Evolutionary conservation across 2,113 vertebrate species (phyloP).

Genomic region (Cyanoramphus novaezelandiae): DNA sequence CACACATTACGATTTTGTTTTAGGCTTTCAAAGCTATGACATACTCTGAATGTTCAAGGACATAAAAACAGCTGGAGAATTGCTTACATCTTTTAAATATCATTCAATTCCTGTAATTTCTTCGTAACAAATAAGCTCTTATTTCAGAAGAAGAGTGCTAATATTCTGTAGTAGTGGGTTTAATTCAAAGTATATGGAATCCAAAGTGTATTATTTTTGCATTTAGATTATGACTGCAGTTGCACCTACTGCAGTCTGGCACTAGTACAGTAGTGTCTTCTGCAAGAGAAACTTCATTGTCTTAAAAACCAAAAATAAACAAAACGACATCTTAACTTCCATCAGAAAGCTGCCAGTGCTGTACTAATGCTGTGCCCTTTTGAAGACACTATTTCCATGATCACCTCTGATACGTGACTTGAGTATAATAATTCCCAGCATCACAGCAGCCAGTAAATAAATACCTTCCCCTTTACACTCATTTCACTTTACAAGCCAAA

Average conservation of each 20-base stretch:
- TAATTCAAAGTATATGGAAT: background rate
- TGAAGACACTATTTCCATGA: background rate
- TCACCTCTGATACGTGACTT: background rate
- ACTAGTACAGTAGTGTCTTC: background rate
- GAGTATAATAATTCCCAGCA: background rate
- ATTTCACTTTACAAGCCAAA: slow-evolving; percentile 23
- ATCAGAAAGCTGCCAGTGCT: background rate
- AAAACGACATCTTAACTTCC: background rate
- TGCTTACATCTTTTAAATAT: background rate
- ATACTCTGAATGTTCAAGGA: background rate
- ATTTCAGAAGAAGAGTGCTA: background rate
- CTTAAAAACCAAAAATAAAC: background rate
- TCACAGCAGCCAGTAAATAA: slow-evolving; percentile 46
- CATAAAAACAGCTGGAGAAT: background rate
- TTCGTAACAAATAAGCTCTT: background rate
- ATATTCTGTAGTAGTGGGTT: background rate
- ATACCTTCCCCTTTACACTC: slow-evolving; percentile 30
- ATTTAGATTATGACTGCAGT: background rate
- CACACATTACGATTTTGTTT: background rate
- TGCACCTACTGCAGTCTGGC: background rate
- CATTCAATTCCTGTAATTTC: background rate
- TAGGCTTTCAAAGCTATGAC: background rate
- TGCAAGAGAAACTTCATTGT: background rate
- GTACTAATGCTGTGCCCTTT: background rate
- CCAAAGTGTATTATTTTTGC: background rate